Conservation (phyloP, 2,113 vertebrate genomes). For the human (Homo sapiens) region GRCh38 chr2:170698501-170699000, state of each 20-base stretch:
- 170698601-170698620: conserved; percentile 10
- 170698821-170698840: background rate
- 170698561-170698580: background rate
- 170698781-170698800: background rate
- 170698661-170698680: background rate
- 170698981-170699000: background rate
- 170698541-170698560: background rate
- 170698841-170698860: background rate
- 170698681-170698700: background rate
- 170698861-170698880: background rate
- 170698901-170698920: background rate
- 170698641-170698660: background rate
- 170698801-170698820: background rate
- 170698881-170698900: background rate
- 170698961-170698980: background rate
- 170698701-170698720: conserved; percentile 2
- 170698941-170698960: background rate
- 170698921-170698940: background rate
- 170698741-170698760: background rate
- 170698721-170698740: conserved; percentile 9
- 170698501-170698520: background rate
- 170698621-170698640: background rate
- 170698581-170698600: background rate
- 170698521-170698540: background rate
- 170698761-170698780: background rate